Evolutionary conservation across 1,140 invertebrate species (phyloP).

Genomic region (Musca domestica): DNA sequence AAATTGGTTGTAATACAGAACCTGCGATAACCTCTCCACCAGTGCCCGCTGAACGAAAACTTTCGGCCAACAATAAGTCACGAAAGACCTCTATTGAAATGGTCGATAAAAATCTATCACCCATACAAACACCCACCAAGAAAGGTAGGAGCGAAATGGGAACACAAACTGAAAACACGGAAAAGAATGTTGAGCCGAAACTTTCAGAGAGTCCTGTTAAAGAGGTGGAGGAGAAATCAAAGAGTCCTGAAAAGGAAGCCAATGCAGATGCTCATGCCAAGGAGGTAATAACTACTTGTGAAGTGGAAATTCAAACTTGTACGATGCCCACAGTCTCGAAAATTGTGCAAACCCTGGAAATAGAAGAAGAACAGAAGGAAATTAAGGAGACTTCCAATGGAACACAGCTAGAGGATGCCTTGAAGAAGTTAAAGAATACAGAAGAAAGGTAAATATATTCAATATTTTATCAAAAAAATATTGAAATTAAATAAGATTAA

Average conservation of each 20-base stretch:
- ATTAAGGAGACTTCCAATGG: background rate
- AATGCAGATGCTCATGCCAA: background rate
- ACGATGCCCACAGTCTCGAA: background rate
- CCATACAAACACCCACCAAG: slow-evolving; percentile 37
- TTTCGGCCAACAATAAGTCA: slow-evolving; percentile 18
- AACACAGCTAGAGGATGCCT: background rate
- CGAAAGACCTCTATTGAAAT: slow-evolving; percentile 27
- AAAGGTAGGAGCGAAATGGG: slow-evolving; percentile 18
- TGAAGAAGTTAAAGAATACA: background rate
- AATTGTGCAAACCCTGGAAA: slow-evolving; percentile 34
- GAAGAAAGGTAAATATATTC: background rate
- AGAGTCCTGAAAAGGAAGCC: background rate
- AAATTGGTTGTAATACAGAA: slow-evolving; percentile 41
- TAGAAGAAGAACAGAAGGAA: background rate
- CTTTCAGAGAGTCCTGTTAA: background rate
- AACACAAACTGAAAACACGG: slow-evolving; percentile 32
- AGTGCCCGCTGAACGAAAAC: slow-evolving; percentile 38
- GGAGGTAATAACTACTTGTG: background rate
- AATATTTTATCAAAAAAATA: background rate
- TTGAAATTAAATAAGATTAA: background rate
- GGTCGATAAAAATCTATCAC: slow-evolving; percentile 42
- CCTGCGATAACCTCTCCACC: background rate
- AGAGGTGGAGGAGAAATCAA: too few relatives aligned
- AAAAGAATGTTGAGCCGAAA: background rate
- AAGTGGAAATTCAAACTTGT: slow-evolving; percentile 4